A percentile compares a stretch with the other conserved stretches of the same genome.
These are phyloP conservation scores for Carabus problematicus DNA, from an alignment of 2,888 invertebrate genomes.

Conservation along the genomic window DNA sequence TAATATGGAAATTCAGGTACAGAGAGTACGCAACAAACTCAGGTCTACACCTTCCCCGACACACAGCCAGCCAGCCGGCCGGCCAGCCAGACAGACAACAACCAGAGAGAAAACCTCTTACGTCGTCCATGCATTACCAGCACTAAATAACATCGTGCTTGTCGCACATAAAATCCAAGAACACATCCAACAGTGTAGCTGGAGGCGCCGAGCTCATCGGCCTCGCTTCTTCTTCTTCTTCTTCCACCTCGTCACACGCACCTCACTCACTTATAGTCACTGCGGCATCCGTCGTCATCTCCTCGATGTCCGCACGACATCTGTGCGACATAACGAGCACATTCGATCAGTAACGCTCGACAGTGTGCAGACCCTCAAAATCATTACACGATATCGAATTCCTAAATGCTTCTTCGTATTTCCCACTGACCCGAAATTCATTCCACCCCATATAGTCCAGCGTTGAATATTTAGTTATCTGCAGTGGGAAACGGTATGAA, in stretches of 20 bases:
- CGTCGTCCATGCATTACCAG: neutral
- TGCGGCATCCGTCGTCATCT: conserved; percentile 6
- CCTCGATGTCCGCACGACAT: conserved; percentile 16
- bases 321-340: conserved; percentile 28
- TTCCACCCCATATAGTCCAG: too few species aligned
- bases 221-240: too few species aligned
- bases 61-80: neutral
- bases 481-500: too few species aligned
- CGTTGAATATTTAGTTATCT: too few species aligned
- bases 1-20: too few species aligned
- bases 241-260: too few species aligned
- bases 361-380: neutral
- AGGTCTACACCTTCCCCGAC: neutral
- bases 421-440: too few species aligned
- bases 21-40: too few species aligned
- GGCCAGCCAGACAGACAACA: neutral
- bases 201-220: conserved; percentile 1
- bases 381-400: too few species aligned
- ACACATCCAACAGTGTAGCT: conserved; percentile 1
- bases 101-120: neutral
- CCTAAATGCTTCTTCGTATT: too few species aligned
- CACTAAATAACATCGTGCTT: neutral
- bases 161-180: too few species aligned
- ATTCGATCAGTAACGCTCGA: conserved; percentile 19
- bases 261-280: neutral